Evolutionary conservation across 2,113 vertebrate species (phyloP).

Genomic region (Heterotilapia buettikoferi): DNA sequence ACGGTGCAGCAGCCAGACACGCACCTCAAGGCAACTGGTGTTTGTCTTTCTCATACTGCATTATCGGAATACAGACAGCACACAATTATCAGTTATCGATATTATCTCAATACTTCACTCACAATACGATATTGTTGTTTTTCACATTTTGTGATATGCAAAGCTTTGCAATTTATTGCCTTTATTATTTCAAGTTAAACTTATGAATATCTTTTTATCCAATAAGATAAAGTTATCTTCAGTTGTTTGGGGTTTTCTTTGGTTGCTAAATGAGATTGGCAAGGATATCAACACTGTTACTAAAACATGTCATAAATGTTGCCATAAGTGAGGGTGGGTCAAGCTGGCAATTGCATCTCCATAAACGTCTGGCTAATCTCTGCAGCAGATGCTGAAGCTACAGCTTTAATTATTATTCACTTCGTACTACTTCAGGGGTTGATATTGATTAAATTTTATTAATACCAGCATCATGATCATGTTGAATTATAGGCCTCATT

Average conservation of each 20-base stretch:
- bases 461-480: neutral
- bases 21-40: neutral
- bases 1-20: neutral
- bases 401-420: neutral
- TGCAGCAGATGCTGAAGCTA: neutral
- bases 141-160: neutral
- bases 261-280: neutral
- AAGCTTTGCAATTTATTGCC: rapidly evolving
- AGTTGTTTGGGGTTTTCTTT: neutral
- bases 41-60: neutral
- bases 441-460: neutral
- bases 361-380: neutral
- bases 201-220: neutral
- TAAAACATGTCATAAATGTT: neutral
- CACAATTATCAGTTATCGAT: neutral
- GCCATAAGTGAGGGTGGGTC: neutral
- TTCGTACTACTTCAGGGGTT: rapidly evolving
- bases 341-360: neutral
- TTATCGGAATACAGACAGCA: neutral
- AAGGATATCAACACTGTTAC: neutral
- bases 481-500: neutral
- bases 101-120: neutral
- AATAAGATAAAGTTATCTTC: neutral
- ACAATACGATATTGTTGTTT: neutral
- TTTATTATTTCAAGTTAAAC: neutral